Percentiles rank a stretch among this genome's conserved stretches.
Evolutionary conservation across 2,113 vertebrate genomes (phyloP).

Genomic region (Mellivora capensis): DNA sequence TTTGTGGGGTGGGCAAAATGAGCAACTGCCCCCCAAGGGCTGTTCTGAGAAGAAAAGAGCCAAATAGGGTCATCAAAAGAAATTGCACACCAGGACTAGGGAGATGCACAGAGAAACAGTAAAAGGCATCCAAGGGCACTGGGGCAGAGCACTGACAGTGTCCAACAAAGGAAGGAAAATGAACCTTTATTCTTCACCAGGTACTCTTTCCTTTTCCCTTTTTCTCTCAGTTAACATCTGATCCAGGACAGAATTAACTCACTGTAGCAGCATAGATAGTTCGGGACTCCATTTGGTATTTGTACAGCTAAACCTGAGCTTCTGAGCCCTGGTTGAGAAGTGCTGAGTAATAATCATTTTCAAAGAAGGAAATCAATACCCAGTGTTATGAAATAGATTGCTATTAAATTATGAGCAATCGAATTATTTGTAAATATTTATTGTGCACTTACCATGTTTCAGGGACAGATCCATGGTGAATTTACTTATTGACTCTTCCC

Average conservation of each 20-base stretch:
- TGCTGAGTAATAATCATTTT: not conserved
- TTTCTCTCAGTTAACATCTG: conserved; percentile 91
- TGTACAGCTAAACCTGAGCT: not conserved
- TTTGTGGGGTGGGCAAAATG: no score
- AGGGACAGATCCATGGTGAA: not conserved
- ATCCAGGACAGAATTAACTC: conserved; percentile 91
- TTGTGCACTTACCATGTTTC: not conserved
- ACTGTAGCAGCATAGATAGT: conserved; percentile 88
- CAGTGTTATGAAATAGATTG: not conserved
- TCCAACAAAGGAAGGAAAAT: not conserved
- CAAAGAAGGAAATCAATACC: not conserved
- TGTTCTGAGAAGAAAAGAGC: not conserved
- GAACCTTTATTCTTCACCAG: not conserved
- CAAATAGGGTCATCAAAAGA: not conserved
- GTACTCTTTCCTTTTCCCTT: conserved; percentile 8
- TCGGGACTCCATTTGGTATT: not conserved
- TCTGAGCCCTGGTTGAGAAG: not conserved
- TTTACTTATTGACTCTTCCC: not conserved
- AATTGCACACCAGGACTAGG: not conserved
- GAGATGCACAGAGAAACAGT: not conserved
- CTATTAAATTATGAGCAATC: no score
- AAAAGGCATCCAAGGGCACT: not conserved
- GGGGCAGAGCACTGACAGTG: not conserved
- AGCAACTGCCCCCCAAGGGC: not conserved
- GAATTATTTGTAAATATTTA: not conserved